A percentile compares a stretch with the other conserved stretches of the same genome.
Evolutionary conservation across 2,888 invertebrate genomes (phyloP).

Genomic region (Patella ulyssiponensis): DNA sequence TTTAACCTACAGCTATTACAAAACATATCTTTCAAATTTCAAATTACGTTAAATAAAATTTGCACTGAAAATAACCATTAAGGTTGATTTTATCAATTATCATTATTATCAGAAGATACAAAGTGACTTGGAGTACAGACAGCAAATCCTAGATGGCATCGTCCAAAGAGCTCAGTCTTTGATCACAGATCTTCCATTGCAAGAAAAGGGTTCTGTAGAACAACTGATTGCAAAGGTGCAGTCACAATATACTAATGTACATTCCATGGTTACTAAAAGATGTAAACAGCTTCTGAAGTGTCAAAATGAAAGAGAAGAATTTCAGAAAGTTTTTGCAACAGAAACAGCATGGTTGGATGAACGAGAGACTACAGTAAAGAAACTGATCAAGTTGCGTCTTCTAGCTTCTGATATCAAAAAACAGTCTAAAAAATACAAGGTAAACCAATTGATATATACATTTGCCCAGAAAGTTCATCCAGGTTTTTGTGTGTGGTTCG

Average conservation of each 20-base stretch:
- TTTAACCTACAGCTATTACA: too few species aligned
- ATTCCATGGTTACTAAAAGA: slow-evolving; percentile 68
- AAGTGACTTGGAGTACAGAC: slow-evolving; percentile 89
- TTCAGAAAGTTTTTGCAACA: slow-evolving; percentile 85
- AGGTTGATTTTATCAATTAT: too few species aligned
- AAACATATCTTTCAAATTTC: too few species aligned
- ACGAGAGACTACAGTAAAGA: slow-evolving; percentile 67
- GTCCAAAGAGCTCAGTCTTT: slow-evolving; percentile 52
- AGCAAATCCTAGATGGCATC: slow-evolving; percentile 82
- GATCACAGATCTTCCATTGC: slow-evolving; percentile 78
- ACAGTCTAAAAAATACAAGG: slow-evolving; percentile 83
- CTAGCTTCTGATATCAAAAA: slow-evolving; percentile 85
- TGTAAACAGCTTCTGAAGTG: slow-evolving; percentile 80
- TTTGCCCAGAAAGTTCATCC: too few species aligned
- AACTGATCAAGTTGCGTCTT: slow-evolving; percentile 72
- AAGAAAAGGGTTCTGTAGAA: slow-evolving; percentile 86
- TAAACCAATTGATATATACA: slow-evolving; percentile 33
- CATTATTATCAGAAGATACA: slow-evolving; percentile 43
- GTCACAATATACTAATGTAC: slow-evolving; percentile 83
- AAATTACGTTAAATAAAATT: too few species aligned
- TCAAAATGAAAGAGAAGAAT: slow-evolving; percentile 79
- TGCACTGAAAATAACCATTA: too few species aligned
- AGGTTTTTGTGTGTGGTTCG: too few species aligned
- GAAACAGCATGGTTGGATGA: slow-evolving; percentile 86
- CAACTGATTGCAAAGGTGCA: slow-evolving; percentile 81